Evolutionary conservation across 2,888 invertebrate genomes (phyloP), one percentile per base, ranked within the genome.

Genomic region (Eupithecia subfuscata): DNA sequence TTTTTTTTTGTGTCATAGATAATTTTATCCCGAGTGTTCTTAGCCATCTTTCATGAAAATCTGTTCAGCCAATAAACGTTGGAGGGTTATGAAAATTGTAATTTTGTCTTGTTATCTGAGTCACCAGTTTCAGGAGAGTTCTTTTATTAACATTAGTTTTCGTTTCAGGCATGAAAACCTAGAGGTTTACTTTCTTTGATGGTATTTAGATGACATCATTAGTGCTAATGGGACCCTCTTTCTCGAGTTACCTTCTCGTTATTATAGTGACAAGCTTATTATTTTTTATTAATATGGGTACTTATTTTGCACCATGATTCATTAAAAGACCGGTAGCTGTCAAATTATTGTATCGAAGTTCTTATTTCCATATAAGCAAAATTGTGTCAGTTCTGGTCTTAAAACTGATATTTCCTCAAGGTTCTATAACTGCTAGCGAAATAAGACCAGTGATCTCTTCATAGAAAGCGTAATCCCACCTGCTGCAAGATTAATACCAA

Each of bases 401-500:
- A 4, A 56, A 56, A 56, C 4, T 0, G 1, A 52, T 22, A 22
- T 56, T 56, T 25, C 60, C 40, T 40, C 12, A n/a, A 65, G 65
- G 37, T 40, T 37, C 6, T 34, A 2, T 34, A 64, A 2, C 16
- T n/a, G 18, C 34, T 37, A 67, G 40, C 3, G 12, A 67, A 64
- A 34, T 34, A 34, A 34, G 64, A 64, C 14, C 3, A 30, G 34
- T 43, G 2, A 68, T 67, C 22, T 63, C 63, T 25, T 45, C 25
- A 68, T 25, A 68, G 68, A 68, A 68, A 68, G 74, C 25, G 60
- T 75, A 78, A 76, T 70, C 45, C 80, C 34, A 73, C 68, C 73
- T 70, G 69, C 72, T 75, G 30, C 70, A 69, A 43, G 75, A 77
- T 75, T 72, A 77, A 77, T 75, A 73, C 75, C 75, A 75, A 77